Conservation (phyloP, 2,113 vertebrate genomes). For the Apteryx mantelli region DNA sequence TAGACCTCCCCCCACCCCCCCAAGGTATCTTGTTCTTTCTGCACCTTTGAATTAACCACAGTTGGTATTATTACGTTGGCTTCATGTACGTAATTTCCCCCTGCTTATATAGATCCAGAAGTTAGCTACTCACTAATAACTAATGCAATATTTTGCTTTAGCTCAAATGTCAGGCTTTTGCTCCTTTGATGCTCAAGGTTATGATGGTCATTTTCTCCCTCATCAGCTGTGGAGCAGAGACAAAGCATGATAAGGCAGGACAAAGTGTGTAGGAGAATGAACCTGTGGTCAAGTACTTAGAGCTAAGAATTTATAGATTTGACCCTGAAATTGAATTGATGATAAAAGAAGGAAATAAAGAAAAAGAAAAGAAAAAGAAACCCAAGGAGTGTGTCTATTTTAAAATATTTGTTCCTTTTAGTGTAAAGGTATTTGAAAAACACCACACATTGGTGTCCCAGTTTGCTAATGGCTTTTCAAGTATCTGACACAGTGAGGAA, state of each 20-base stretch:
- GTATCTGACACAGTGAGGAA: background rate
- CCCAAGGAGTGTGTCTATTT: background rate
- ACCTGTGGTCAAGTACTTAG: background rate
- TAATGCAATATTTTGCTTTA: background rate
- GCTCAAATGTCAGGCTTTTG: background rate
- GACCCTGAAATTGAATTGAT: background rate
- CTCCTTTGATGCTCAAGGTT: background rate
- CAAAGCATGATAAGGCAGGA: background rate
- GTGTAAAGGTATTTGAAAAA: background rate
- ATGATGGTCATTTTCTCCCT: background rate
- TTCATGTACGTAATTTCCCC: background rate
- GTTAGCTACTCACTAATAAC: background rate
- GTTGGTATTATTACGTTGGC: background rate
- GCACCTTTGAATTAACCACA: background rate
- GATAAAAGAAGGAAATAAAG: background rate
- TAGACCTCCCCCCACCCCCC: background rate
- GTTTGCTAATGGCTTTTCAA: constrained; percentile 6
- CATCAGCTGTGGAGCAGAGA: background rate
- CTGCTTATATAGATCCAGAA: background rate
- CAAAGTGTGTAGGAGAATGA: background rate
- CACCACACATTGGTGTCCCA: background rate
- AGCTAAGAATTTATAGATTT: background rate
- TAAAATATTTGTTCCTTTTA: background rate
- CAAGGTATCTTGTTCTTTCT: background rate
- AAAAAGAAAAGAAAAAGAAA: background rate